Base-by-base conservation (phyloP, 1,140 invertebrate genomes). In the Plutomurus gul region DNA sequence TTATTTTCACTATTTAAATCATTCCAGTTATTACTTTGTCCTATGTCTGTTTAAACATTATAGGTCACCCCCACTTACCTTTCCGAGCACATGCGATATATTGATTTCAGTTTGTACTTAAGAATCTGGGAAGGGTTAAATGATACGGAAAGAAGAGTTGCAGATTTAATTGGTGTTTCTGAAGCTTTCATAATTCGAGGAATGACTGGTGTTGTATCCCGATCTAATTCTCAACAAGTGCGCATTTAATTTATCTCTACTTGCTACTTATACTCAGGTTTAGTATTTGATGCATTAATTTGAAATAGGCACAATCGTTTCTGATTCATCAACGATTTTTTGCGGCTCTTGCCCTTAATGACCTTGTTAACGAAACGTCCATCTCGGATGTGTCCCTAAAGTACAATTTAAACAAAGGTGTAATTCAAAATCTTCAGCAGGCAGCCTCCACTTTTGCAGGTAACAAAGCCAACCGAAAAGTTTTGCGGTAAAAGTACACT, bases 391-490 rank as follows among this genome's bases (percentile, higher is more conserved):
- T 99, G 0, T 92, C 93, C 49, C 85, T 85, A 30, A 98, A 96
- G 85, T 99, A 93, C 86, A 91, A 91, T 70, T 95, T 94, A 85
- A 92, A 92, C 78, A 91, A 95, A 81, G 97, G 97, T 75, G 91
- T 95, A 76, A 84, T 92, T 13, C 97, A 99, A 88, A 92, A 93
- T 81, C 88, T 99, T 30, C 97, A 99, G 87, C 96, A 98, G 85
- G 92, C 93, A 65, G 92, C 96, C n/a, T 92, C 96, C 33, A 97
- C 96, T 30, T 98, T 98, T 91, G 95, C 97, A 72, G 96, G 96
- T 92, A 89, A 87, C 85, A 85, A 84, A 22, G 20, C 22, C 49
- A 39, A 56, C 6, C 43, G 13, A 11, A 18, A 22, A 51, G 11
- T 7, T 51, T n/a, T 18, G 25, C 8, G 8, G 25, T 56, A 7